Evolutionary conservation across 2,113 vertebrate species (phyloP).

Genomic region (Nothobranchius kuhntae): DNA sequence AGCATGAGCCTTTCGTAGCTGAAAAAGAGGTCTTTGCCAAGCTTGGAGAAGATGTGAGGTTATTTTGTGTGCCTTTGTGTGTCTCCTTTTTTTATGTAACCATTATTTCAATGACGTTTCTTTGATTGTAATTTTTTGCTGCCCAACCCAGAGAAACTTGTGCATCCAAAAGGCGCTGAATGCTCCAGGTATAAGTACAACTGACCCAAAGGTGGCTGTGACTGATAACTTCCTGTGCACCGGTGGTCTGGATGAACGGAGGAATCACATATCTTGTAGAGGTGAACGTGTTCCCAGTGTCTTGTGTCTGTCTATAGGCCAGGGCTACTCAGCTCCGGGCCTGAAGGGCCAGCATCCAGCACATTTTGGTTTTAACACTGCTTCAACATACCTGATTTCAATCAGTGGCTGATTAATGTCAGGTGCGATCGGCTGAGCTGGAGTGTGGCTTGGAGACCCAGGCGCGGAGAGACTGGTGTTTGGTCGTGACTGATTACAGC

Average conservation of each 20-base stretch:
- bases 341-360: too few relatives aligned
- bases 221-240: conserved; percentile 79
- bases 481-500: too few relatives aligned
- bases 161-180: conserved; percentile 66
- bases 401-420: too few relatives aligned
- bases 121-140: neutral
- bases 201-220: conserved; percentile 45
- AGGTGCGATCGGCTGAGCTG: too few relatives aligned
- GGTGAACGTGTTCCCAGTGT: conserved; percentile 46
- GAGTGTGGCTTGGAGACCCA: too few relatives aligned
- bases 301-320: too few relatives aligned
- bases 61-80: neutral
- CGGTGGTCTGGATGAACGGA: conserved; percentile 18
- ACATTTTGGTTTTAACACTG: too few relatives aligned
- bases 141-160: conserved; percentile 47
- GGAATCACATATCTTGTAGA: conserved; percentile 68
- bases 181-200: conserved; percentile 18
- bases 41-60: conserved; percentile 63
- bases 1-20: fast-evolving
- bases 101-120: neutral
- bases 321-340: too few relatives aligned
- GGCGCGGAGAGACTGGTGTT: too few relatives aligned
- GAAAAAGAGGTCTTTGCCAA: conserved; percentile 60
- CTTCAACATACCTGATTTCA: too few relatives aligned
- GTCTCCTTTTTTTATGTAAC: too few relatives aligned